Evolutionary conservation across 1,140 invertebrate genomes (phyloP).

Genomic region (Hermetia illucens): DNA sequence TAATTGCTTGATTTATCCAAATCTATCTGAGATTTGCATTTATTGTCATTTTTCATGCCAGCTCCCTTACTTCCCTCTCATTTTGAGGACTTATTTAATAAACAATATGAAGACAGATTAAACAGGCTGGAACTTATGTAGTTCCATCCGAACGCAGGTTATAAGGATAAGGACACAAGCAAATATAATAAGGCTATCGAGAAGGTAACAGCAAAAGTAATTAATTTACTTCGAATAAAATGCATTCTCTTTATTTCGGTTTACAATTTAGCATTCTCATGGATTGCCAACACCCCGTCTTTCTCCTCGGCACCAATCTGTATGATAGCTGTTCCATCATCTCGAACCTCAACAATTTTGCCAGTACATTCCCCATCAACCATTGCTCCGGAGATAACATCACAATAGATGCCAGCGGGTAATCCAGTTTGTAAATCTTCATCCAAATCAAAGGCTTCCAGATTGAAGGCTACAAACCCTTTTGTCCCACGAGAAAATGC

Average conservation of each 20-base stretch:
- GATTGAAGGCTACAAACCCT: conserved; percentile 61
- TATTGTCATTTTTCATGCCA: too few species aligned
- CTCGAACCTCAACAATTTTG: conserved; percentile 39
- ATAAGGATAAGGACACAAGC: too few species aligned
- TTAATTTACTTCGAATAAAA: too few species aligned
- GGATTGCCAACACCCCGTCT: conserved; percentile 62
- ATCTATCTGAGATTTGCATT: too few species aligned
- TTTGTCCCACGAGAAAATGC: conserved; percentile 55
- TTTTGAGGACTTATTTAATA: too few species aligned
- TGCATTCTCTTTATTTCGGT: background rate
- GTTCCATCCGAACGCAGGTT: too few species aligned
- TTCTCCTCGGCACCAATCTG: conserved; percentile 35
- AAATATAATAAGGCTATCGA: too few species aligned
- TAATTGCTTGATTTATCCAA: too few species aligned
- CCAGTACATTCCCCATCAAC: conserved; percentile 45
- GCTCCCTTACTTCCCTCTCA: too few species aligned
- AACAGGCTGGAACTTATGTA: too few species aligned
- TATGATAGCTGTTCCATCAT: conserved; percentile 41
- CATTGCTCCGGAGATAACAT: conserved; percentile 54
- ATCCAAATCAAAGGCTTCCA: conserved; percentile 40
- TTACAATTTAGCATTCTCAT: conserved; percentile 34
- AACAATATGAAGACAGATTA: too few species aligned
- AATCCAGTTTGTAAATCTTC: conserved; percentile 45
- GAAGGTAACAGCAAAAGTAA: too few species aligned
- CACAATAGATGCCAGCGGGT: conserved; percentile 60